Evolutionary conservation across 2,113 vertebrate species (phyloP), one percentile per base, ranked within the genome.

Genomic region (Pollachius pollachius): DNA sequence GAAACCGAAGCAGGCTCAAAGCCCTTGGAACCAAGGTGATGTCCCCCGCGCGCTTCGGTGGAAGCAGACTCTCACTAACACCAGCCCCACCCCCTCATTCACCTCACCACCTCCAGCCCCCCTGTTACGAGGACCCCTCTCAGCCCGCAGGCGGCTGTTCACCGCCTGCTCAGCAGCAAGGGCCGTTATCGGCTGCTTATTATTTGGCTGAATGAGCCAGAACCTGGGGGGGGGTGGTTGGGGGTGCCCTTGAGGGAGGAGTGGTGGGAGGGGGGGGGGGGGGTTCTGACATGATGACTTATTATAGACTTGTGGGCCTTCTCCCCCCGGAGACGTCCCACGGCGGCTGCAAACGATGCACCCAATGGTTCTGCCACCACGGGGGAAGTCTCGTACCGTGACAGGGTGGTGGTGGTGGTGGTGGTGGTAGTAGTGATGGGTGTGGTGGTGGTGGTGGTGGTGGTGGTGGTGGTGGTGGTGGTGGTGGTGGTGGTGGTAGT

Each of bases 221-320:
- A 92, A 89, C 72, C 48, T 48, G 41, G 41, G 41, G 41, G 41
- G 41, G 84, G 37, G 76, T 93, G 90, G 89, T 90, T 85, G 81
- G 37, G 37, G 37, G 37, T 1, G 37, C 37, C 37, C 11, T 41
- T 41, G 37, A 41, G 23, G 37, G 37, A 41, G 37, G 54, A 1
- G 11, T 56, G 54, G 4, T 23, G 80, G 82, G 83, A 81, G 83
- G 91, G 92, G 88, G 84, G 37, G 76, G 93, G 90, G 89, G 90
- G 86, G 81, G 91, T 69, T 91, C 91, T 94, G 94, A 95, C 94
- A 95, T 93, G 92, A 95, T 95, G 94, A 96, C 91, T 93, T 94
- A 96, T 95, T 94, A 92, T 92, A 89, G 89, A 90, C 90, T 89
- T 88, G 88, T 91, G 90, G 88, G 83, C 83, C 89, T 83, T 70